Percentiles rank a stretch among this genome's conserved stretches.
Conservation (phyloP, 2,113 vertebrate genomes). For the Cyprinodon brontotheroides region DNA sequence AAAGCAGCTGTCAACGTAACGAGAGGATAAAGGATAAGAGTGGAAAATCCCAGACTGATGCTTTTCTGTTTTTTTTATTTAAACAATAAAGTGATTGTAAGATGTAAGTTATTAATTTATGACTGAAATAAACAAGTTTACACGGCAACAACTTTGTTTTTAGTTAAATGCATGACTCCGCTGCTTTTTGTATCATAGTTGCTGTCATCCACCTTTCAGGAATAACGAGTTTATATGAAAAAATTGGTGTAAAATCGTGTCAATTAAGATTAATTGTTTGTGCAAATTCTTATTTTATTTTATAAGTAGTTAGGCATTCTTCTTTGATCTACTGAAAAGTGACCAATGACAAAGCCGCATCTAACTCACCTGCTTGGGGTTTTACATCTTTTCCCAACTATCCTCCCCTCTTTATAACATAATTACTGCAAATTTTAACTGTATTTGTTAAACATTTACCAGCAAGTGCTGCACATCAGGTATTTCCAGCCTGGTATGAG, state of each 20-base stretch:
- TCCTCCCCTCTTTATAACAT: background rate
- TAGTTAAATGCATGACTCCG: background rate
- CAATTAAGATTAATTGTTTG: background rate
- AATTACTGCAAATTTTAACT: background rate
- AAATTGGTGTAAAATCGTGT: background rate
- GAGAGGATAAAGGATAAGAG: background rate
- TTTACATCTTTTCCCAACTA: slow-evolving; percentile 15
- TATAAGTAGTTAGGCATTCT: background rate
- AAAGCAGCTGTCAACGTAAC: background rate
- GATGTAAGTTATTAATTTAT: background rate
- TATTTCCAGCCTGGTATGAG: slow-evolving; percentile 11
- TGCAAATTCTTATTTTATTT: background rate
- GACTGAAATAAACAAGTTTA: slow-evolving; percentile 6
- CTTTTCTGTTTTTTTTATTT: slow-evolving; percentile 12
- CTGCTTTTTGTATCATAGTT: background rate
- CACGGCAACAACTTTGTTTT: background rate
- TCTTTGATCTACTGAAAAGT: slow-evolving; percentile 11
- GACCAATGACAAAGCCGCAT: background rate
- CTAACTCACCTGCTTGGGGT: background rate
- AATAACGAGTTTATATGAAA: background rate
- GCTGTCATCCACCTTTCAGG: background rate
- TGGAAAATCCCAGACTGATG: background rate
- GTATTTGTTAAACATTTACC: background rate
- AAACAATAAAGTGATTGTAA: background rate
- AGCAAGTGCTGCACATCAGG: background rate